phyloP scores from a whole-genome alignment of 2,888 invertebrate species.

The Eupithecia dodoneata region DNA sequence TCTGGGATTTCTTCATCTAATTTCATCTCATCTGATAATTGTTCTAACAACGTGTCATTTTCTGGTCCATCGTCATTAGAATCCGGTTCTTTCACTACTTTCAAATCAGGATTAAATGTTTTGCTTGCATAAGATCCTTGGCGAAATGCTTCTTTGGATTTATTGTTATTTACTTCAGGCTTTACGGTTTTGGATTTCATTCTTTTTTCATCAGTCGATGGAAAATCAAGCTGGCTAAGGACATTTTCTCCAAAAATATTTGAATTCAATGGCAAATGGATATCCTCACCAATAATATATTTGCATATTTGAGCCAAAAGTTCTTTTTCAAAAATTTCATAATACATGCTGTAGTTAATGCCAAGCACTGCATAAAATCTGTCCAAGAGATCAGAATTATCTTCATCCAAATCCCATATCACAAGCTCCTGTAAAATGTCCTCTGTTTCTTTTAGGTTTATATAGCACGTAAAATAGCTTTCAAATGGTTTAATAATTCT shows the following conservation, averaged over 20 bases:
- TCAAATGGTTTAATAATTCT: conserved; percentile 66
- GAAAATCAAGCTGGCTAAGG: conserved; percentile 67
- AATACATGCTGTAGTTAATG: conserved; percentile 85
- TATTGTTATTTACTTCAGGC: conserved; percentile 59
- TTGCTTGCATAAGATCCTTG: conserved; percentile 62
- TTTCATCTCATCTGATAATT: conserved; percentile 24
- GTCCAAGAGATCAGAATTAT: conserved; percentile 80
- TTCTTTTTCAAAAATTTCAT: conserved; percentile 80
- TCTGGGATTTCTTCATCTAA: conserved; percentile 44
- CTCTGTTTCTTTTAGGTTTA: conserved; percentile 75
- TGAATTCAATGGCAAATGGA: conserved; percentile 62
- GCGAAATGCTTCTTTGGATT: conserved; percentile 64
- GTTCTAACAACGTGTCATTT: conserved; percentile 49
- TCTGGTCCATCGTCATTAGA: conserved; percentile 49
- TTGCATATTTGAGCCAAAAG: conserved; percentile 80
- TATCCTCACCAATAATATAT: conserved; percentile 74
- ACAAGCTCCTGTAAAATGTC: conserved; percentile 72
- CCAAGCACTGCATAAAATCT: conserved; percentile 84
- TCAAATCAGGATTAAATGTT: conserved; percentile 54
- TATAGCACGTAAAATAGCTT: conserved; percentile 84
- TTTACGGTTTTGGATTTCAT: conserved; percentile 70
- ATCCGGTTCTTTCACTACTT: conserved; percentile 58
- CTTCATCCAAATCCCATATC: conserved; percentile 71
- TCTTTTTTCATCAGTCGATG: conserved; percentile 66
- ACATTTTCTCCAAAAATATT: conserved; percentile 74